These are phyloP conservation scores for Periophthalmus magnuspinnatus DNA, from an alignment of 2,797 vertebrate species.

Conservation along the genomic window DNA sequence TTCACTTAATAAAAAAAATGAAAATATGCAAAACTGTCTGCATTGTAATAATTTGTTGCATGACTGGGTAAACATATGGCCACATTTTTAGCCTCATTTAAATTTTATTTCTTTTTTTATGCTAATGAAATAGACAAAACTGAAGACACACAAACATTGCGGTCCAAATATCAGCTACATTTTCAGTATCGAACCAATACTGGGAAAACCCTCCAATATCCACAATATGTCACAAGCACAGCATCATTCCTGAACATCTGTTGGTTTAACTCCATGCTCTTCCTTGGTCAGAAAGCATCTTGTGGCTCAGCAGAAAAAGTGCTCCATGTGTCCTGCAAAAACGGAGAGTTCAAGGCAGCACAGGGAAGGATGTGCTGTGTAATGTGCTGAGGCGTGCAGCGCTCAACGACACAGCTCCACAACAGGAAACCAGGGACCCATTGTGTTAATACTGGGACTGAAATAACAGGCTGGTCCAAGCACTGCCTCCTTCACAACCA, in stretches of 20 bases:
- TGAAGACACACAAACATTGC: too few species aligned
- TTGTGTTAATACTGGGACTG: constrained; percentile 70
- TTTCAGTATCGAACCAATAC: too few species aligned
- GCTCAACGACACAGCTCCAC: constrained; percentile 59
- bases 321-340: constrained; percentile 13
- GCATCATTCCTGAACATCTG: constrained; percentile 31
- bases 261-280: constrained; percentile 56
- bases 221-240: neutral
- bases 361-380: constrained; percentile 73
- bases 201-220: too few species aligned
- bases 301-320: constrained; percentile 75
- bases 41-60: too few species aligned
- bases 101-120: too few species aligned
- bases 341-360: constrained; percentile 66
- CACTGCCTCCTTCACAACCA: constrained; percentile 57
- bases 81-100: too few species aligned
- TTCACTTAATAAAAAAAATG: too few species aligned
- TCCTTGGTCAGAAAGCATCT: constrained; percentile 57
- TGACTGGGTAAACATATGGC: too few species aligned
- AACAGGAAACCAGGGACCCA: constrained; percentile 79
- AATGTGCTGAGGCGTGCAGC: constrained; percentile 81
- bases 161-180: too few species aligned
- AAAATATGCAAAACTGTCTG: too few species aligned
- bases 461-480: constrained; percentile 70
- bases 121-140: too few species aligned